A percentile compares a stretch with the other conserved stretches of the same genome.
Conservation (phyloP, 2,888 invertebrate species). For the Nycteola revayana region DNA sequence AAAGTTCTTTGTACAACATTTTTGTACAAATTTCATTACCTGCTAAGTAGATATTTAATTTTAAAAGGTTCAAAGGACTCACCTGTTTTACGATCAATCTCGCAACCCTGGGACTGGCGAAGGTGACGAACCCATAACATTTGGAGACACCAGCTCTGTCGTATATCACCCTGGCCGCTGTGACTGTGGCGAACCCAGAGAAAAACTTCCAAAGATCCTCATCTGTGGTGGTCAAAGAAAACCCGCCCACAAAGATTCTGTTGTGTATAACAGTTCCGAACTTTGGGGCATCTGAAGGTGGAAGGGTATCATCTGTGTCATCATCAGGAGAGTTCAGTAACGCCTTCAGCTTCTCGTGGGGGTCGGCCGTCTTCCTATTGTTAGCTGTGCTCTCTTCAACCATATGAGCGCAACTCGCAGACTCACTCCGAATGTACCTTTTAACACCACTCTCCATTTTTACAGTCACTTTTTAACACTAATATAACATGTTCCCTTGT, state of each 20-base stretch:
- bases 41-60: too few species aligned
- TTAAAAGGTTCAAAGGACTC: slow-evolving; percentile 33
- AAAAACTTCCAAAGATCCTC: slow-evolving; percentile 95
- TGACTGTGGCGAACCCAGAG: slow-evolving; percentile 93
- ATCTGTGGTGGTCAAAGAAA: slow-evolving; percentile 96
- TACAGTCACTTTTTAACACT: slow-evolving; percentile 40
- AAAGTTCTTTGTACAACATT: slow-evolving; percentile 16
- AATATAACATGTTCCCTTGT: slow-evolving; percentile 74
- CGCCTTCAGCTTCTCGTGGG: slow-evolving; percentile 75
- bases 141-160: slow-evolving; percentile 97
- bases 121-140: slow-evolving; percentile 93
- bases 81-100: slow-evolving; percentile 79
- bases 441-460: slow-evolving; percentile 69
- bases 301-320: slow-evolving; percentile 68
- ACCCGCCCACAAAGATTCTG: slow-evolving; percentile 97
- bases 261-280: slow-evolving; percentile 95
- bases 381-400: slow-evolving; percentile 67
- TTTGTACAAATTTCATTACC: slow-evolving; percentile 23
- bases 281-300: slow-evolving; percentile 78
- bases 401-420: slow-evolving; percentile 76
- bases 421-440: slow-evolving; percentile 73
- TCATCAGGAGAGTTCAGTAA: slow-evolving; percentile 70
- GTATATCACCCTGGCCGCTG: slow-evolving; percentile 96
- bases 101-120: slow-evolving; percentile 75
- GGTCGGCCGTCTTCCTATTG: slow-evolving; percentile 64